Base-by-base conservation (phyloP, 2,797 vertebrate genomes). In the Phalloptychus januarius region DNA sequence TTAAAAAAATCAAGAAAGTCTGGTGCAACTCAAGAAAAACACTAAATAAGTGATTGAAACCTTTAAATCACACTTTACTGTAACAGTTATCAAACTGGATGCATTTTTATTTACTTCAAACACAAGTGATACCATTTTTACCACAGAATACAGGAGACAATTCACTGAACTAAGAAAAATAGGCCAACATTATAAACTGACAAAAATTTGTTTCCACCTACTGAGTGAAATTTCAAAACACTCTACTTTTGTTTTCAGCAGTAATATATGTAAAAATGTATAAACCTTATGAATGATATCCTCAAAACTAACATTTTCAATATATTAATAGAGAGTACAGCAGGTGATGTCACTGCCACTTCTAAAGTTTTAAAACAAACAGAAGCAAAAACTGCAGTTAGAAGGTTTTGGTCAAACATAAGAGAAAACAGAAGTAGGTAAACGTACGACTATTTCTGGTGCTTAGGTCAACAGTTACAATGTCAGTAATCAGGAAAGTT, bases 331-430 rank as follows among this genome's bases (percentile, higher is more conserved):
- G 76, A 23, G 54, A 74, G 25, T 42, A 75, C n/a, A 74, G 50
- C 81, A 85, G 79, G 77, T 74, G 2, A 82, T 75, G 48, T 82
- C 31, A 58, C 48, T 65, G 73, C 25, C 13, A 56, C 78, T 11
- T 1, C 70, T 50, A 46, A 52, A 0, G 48, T 75, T 71, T 33
- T 56, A 50, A 16, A 58, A 40, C 76, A 16, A 58, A 40, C 76
- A 85, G 42, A 82, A 76, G 63, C 38, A 67, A 45, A 71, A 79
- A 45, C 54, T 84, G 81, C 50, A 33, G 81, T 46, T 44, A 79
- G 33, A 79, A 78, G 69, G 38, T 71, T 87, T 82, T 85, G 81
- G 83, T 88, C 81, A 82, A 81, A 75, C 20, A 36, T 5, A 36
- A 71, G 46, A 70, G 7, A 65, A 67, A 71, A 28, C 75, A 67